A percentile compares a stretch with the other conserved stretches of the same genome.
phyloP scores from a whole-genome alignment of 2,888 invertebrate species.

The Brenthis hecate region DNA sequence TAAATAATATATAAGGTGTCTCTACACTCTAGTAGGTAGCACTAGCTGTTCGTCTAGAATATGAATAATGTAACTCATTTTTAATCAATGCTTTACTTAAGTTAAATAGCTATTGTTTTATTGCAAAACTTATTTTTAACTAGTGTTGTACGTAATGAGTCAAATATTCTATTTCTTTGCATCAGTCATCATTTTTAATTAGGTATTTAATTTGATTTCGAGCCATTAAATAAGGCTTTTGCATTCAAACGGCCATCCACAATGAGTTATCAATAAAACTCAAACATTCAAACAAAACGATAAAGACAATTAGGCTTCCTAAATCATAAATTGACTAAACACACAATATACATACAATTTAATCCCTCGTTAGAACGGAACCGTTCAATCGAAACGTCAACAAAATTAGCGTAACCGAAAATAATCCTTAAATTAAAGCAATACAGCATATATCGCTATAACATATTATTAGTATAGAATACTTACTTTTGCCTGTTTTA shows the following conservation, averaged over 20 bases:
- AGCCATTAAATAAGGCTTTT: too few relatives aligned
- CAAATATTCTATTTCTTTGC: too few relatives aligned
- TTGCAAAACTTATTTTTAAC: too few relatives aligned
- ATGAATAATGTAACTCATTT: too few relatives aligned
- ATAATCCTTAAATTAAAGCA: not conserved
- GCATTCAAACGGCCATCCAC: not conserved
- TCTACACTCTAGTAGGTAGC: too few relatives aligned
- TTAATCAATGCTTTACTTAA: too few relatives aligned
- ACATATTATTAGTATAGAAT: slow-evolving; percentile 1
- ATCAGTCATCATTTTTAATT: too few relatives aligned
- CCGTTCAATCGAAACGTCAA: slow-evolving; percentile 13
- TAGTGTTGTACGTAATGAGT: too few relatives aligned
- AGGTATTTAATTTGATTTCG: too few relatives aligned
- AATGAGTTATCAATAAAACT: slow-evolving; percentile 25
- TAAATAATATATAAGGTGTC: too few relatives aligned
- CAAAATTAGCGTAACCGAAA: slow-evolving; percentile 3
- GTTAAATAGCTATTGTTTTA: too few relatives aligned
- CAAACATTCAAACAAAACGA: slow-evolving; percentile 48
- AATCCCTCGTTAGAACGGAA: slow-evolving; percentile 51
- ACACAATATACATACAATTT: slow-evolving; percentile 49
- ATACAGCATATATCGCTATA: slow-evolving; percentile 1
- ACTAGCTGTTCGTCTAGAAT: too few relatives aligned
- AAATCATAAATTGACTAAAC: slow-evolving; percentile 55
- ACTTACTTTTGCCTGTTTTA: slow-evolving; percentile 8
- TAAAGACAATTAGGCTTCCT: slow-evolving; percentile 59